phyloP scores from a whole-genome alignment of 2,797 vertebrate species.

The Luscinia luscinia region DNA sequence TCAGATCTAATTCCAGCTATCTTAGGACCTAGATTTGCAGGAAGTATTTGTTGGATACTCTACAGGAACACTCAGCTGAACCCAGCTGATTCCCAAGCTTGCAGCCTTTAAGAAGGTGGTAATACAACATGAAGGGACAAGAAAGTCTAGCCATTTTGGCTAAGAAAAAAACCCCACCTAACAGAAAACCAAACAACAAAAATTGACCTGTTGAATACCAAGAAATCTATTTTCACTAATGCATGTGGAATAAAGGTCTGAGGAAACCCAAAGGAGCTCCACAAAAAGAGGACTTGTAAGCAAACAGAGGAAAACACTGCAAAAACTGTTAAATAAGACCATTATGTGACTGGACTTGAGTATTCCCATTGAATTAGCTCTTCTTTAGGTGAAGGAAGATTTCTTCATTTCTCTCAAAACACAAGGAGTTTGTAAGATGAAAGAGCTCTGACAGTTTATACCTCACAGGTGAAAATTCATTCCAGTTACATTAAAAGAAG shows the following conservation, averaged over 20 bases:
- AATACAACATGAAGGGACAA: neutral
- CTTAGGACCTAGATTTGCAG: neutral
- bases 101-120: neutral
- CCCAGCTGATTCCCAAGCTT: neutral
- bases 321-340: neutral
- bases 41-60: neutral
- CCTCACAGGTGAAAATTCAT: constrained; percentile 5
- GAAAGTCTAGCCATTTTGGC: neutral
- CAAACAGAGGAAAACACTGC: neutral
- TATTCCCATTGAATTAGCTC: neutral
- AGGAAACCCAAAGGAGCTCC: neutral
- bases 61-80: neutral
- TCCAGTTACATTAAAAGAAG: neutral
- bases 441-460: neutral
- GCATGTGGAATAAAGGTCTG: neutral
- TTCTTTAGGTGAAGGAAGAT: neutral
- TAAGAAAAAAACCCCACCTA: neutral
- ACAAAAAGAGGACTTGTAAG: neutral
- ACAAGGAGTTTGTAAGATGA: neutral
- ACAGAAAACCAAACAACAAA: neutral
- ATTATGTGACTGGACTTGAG: neutral
- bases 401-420: neutral
- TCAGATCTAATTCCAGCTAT: neutral
- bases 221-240: neutral
- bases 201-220: neutral